A percentile compares a stretch with the other conserved stretches of the same genome.
These are phyloP conservation scores for Delphinapterus leucas DNA, from an alignment of 2,113 vertebrate genomes.

Conservation along the genomic window DNA sequence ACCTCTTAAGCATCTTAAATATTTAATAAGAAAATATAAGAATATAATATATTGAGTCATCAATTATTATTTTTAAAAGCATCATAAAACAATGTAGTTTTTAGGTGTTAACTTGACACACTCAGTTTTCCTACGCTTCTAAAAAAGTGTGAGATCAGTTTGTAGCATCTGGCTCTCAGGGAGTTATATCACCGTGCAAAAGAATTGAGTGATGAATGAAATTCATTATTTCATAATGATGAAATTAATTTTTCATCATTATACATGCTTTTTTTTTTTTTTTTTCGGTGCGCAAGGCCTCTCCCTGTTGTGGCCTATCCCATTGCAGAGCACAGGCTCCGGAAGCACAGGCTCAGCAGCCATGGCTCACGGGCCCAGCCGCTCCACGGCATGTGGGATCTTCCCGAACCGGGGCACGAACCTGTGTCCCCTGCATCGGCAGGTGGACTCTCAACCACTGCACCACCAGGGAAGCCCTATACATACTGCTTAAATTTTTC, in stretches of 20 bases:
- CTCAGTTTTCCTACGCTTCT: not conserved
- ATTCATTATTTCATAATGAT: no score
- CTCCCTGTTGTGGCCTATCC: no score
- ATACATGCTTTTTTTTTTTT: not conserved
- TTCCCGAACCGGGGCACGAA: fast-evolving
- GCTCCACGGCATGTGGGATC: no score
- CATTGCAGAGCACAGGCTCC: no score
- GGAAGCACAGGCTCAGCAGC: no score
- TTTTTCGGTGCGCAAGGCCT: no score
- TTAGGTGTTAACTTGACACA: not conserved
- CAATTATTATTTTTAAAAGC: not conserved
- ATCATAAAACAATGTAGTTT: not conserved
- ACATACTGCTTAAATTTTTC: not conserved
- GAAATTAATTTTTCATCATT: not conserved
- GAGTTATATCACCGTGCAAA: not conserved
- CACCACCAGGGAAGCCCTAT: not conserved
- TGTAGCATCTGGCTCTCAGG: not conserved
- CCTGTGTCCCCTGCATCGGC: no score
- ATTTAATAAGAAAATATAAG: not conserved
- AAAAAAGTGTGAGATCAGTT: not conserved
- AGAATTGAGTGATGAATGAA: not conserved
- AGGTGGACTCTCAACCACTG: no score
- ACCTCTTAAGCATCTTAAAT: not conserved
- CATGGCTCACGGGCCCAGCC: no score
- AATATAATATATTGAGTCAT: not conserved